phyloP scores from a whole-genome alignment of 2,113 vertebrate genomes.

The Australoheros scitulus region DNA sequence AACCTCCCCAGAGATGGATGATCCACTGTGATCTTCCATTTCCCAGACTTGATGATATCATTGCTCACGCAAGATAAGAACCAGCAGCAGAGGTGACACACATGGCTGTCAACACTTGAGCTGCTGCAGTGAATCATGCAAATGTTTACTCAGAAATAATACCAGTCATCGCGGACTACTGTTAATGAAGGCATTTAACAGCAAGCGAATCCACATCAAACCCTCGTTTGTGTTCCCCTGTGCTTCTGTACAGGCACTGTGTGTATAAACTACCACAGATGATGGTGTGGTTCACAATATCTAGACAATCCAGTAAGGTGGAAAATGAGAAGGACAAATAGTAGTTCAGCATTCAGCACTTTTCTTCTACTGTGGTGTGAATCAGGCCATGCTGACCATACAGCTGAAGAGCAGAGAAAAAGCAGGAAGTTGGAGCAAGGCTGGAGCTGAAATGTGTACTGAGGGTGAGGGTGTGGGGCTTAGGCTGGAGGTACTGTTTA shows the following conservation, averaged over 20 bases:
- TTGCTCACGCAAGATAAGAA: slow-evolving; percentile 10
- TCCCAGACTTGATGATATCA: slow-evolving; percentile 41
- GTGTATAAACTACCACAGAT: slow-evolving; percentile 28
- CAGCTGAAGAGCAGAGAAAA: neutral
- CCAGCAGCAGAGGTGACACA: slow-evolving; percentile 13
- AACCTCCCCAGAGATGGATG: slow-evolving; percentile 29
- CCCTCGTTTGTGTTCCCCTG: slow-evolving; percentile 32
- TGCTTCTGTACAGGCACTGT: slow-evolving; percentile 5
- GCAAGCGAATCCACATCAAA: slow-evolving; percentile 34
- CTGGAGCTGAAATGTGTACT: neutral
- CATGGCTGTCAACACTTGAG: slow-evolving; percentile 22
- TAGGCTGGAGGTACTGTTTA: neutral
- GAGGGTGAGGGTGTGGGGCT: neutral
- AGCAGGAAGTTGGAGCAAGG: neutral
- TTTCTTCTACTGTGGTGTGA: slow-evolving; percentile 22
- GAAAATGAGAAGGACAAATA: slow-evolving; percentile 26
- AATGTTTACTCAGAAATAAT: slow-evolving; percentile 34
- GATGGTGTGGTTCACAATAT: slow-evolving; percentile 32
- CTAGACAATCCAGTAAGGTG: slow-evolving; percentile 23
- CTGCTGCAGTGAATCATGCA: slow-evolving; percentile 22
- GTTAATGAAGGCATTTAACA: slow-evolving; percentile 50
- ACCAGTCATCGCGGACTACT: slow-evolving; percentile 18
- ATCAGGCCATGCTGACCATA: slow-evolving; percentile 10
- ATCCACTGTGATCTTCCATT: slow-evolving; percentile 28
- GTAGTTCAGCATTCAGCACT: neutral